Evolutionary conservation across 2,888 invertebrate species (phyloP), one percentile per base, ranked within the genome.

Genomic region (Rhogogaster chlorosoma): DNA sequence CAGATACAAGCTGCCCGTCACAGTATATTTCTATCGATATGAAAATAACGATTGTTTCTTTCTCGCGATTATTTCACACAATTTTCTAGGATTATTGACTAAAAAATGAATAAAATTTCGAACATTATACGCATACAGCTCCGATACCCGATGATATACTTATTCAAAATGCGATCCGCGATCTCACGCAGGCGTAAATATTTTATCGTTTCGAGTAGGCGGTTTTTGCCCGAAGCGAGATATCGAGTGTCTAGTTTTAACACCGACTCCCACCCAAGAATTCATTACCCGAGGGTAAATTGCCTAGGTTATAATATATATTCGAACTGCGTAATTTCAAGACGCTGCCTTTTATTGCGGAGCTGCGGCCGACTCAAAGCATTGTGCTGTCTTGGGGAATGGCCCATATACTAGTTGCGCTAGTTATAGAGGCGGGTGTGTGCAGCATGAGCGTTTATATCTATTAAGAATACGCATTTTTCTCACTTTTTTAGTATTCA

Each of bases 201-300:
- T 77, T 77, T 77, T 49, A 77, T 77, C 77, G 77, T 29, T 77
- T 77, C 32, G 49, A 49, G 77, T 77, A 49, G 77, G 77, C 53
- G 77, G 26, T 73, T 73, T 49, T 29, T 7, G 29, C 77, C 49
- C 53, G 49, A 18, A 77, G 77, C 49, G 9, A 22, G 29, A 49
- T 29, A 49, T n/a, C 53, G 77, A 53, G 32, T 77, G 53, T 77
- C 49, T 29, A n/a, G 32, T 77, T 49, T 77, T 29, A 49, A 77
- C 26, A n/a, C 15, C 77, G 53, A 73, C 67, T 67, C 67, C 67
- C 67, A 67, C 67, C 67, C 67, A 42, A 73, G 73, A 73, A 73
- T 73, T 73, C 73, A 73, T 73, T 73, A 42, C 73, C 73, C n/a
- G 5, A 29, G 73, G 73, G 73, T 73, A 29, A 73, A 73, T 73